Conservation (phyloP, 1,140 invertebrate species). For the Trichomalopsis sarcophagae region DNA sequence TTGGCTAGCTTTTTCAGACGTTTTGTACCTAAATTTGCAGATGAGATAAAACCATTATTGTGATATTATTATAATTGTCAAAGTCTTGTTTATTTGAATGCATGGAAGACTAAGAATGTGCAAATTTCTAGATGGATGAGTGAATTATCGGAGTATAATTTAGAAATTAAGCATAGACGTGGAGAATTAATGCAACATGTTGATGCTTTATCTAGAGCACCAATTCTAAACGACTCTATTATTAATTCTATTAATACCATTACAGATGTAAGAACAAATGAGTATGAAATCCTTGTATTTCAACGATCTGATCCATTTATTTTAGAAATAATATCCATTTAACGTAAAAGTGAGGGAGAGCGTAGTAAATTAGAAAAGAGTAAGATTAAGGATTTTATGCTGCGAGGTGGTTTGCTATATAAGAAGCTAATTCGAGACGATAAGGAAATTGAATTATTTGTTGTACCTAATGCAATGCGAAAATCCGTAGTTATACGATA, state of each 20-base stretch:
- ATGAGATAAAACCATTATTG: constrained; percentile 9
- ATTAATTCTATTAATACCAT: not conserved
- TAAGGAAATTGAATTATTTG: not conserved
- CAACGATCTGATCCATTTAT: constrained; percentile 11
- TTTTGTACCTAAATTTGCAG: constrained; percentile 55
- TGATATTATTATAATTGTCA: constrained; percentile 31
- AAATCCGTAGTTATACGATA: not conserved
- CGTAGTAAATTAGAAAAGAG: not conserved
- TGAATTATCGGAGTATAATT: constrained; percentile 7
- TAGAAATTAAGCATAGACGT: constrained; percentile 14
- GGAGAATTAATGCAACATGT: constrained; percentile 20
- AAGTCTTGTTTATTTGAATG: constrained; percentile 26
- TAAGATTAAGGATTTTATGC: constrained; percentile 19
- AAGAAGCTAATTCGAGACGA: not conserved
- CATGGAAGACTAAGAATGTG: constrained; percentile 23
- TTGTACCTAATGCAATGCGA: not conserved
- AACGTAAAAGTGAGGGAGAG: not conserved
- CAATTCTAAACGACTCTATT: not conserved
- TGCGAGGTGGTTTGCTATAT: constrained; percentile 33
- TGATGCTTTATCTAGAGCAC: constrained; percentile 2
- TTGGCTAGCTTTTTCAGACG: constrained; percentile 64
- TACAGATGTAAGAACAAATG: not conserved
- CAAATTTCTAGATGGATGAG: constrained; percentile 25
- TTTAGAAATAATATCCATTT: not conserved
- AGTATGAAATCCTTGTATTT: constrained; percentile 27